These are phyloP conservation scores for Mimumesa dahlbomi DNA, from an alignment of 2,888 invertebrate species.

Conservation along the genomic window DNA sequence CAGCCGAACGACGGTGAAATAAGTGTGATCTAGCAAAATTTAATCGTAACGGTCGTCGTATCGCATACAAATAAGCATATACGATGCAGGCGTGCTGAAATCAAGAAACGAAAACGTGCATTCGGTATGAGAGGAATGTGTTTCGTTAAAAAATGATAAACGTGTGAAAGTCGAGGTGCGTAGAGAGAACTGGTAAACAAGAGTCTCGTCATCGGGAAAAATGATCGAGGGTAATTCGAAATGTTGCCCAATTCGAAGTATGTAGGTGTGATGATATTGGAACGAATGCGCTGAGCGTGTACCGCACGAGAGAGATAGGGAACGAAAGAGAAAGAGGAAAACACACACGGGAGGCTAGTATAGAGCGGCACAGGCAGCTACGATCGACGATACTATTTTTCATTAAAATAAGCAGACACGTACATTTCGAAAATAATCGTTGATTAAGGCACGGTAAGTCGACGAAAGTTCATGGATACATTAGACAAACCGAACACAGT, in stretches of 20 bases:
- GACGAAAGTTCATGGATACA: conserved; percentile 8
- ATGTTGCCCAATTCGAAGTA: conserved; percentile 37
- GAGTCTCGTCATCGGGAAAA: conserved; percentile 8
- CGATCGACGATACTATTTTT: conserved; percentile 59
- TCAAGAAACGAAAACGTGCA: neutral
- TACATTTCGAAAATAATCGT: conserved; percentile 45
- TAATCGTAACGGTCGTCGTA: neutral
- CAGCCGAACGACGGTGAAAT: neutral
- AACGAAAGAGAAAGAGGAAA: conserved; percentile 33
- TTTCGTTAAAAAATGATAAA: too few relatives aligned
- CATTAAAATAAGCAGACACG: conserved; percentile 43
- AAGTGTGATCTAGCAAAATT: neutral
- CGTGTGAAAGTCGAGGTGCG: too few relatives aligned
- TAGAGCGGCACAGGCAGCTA: conserved; percentile 54
- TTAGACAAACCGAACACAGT: neutral
- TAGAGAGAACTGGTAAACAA: too few relatives aligned
- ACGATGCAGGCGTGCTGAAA: neutral
- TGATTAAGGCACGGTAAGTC: conserved; percentile 30
- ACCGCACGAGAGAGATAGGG: conserved; percentile 40
- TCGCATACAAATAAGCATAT: too few relatives aligned
- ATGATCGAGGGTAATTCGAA: conserved; percentile 22
- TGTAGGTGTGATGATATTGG: conserved; percentile 42
- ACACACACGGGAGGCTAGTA: conserved; percentile 43
- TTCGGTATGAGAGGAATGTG: too few relatives aligned
- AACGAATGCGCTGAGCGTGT: conserved; percentile 54